Evolutionary conservation across 2,113 vertebrate genomes (phyloP).

Genomic region (Taurulus bubalis): DNA sequence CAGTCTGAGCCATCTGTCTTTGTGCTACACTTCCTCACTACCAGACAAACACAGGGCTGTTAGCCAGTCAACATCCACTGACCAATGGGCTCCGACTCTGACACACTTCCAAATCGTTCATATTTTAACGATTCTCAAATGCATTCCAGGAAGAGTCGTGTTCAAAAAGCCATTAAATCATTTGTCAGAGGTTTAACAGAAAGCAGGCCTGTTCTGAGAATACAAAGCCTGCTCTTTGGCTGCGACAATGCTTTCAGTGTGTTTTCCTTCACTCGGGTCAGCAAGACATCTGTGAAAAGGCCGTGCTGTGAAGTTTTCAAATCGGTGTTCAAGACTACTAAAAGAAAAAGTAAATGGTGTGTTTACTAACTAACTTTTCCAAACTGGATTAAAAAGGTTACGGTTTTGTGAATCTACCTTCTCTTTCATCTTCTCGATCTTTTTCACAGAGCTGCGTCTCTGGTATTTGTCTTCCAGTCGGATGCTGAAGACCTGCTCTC

Average conservation of each 20-base stretch:
- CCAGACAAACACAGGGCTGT: slow-evolving; percentile 40
- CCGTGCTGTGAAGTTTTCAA: neutral
- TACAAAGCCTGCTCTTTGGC: slow-evolving; percentile 2
- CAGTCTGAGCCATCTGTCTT: slow-evolving; percentile 33
- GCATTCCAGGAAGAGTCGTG: slow-evolving; percentile 60
- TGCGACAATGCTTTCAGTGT: neutral
- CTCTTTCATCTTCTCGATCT: slow-evolving; percentile 99
- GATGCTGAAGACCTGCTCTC: slow-evolving; percentile 93
- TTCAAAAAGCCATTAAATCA: slow-evolving; percentile 41
- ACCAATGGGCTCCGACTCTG: slow-evolving; percentile 69
- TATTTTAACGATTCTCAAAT: slow-evolving; percentile 57
- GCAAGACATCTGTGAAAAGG: neutral
- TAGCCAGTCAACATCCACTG: slow-evolving; percentile 64
- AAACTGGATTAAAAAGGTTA: neutral
- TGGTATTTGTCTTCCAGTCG: slow-evolving; percentile 93
- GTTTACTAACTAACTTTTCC: neutral
- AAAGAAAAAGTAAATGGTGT: neutral
- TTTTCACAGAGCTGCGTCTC: slow-evolving; percentile 96
- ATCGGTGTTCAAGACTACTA: neutral
- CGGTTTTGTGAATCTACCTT: slow-evolving; percentile 84
- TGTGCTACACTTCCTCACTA: slow-evolving; percentile 48
- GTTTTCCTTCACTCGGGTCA: neutral
- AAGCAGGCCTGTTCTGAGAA: slow-evolving; percentile 50
- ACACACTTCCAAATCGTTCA: slow-evolving; percentile 40
- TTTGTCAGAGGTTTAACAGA: slow-evolving; percentile 62